Evolutionary conservation across 2,888 invertebrate genomes (phyloP), one percentile per base, ranked within the genome.

Genomic region (Anodontia alba): DNA sequence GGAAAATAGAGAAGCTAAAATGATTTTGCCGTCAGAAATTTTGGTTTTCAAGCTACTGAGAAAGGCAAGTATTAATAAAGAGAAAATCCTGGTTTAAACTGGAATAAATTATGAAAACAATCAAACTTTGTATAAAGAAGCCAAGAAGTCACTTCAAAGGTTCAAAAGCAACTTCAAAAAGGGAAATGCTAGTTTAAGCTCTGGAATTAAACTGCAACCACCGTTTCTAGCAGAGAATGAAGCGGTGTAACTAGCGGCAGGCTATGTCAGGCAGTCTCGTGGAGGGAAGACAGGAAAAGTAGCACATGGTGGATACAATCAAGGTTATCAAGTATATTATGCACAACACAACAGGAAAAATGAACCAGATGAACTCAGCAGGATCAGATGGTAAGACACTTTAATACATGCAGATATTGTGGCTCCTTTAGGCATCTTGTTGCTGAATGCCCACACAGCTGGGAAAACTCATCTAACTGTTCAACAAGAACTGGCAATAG

Each of bases 291-390:
- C 20, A 7, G 15, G 26, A 66, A 66, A 66, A 15, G 29, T 15
- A 26, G 66, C 29, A 7, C 17, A 20, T 3, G 7, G 29, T 7
- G 29, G 33, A 66, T 29, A 29, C 20, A 66, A 31, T 20, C 66
- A 29, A 29, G 5, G 33, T 31, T 15, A 29, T 66, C 15, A 20
- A 31, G 5, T 20, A 38, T 42, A 49, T 29, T 17, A n/a, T 3
- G n/a, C n/a, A n/a, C n/a, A n/a, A n/a, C n/a, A n/a, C n/a, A n/a
- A n/a, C n/a, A n/a, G n/a, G n/a, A n/a, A n/a, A n/a, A n/a, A n/a
- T n/a, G n/a, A 78, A 68, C 29, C 73, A 68, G 43, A 73, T 78
- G n/a, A 78, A 78, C 57, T 73, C 73, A 20, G 38, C 23, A 7
- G 79, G 73, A 3, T 1, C 46, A 31, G 71, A 82, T 68, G 76